These are phyloP conservation scores for Sapajus apella DNA, from an alignment of 2,113 vertebrate genomes.

Conservation along the genomic window DNA sequence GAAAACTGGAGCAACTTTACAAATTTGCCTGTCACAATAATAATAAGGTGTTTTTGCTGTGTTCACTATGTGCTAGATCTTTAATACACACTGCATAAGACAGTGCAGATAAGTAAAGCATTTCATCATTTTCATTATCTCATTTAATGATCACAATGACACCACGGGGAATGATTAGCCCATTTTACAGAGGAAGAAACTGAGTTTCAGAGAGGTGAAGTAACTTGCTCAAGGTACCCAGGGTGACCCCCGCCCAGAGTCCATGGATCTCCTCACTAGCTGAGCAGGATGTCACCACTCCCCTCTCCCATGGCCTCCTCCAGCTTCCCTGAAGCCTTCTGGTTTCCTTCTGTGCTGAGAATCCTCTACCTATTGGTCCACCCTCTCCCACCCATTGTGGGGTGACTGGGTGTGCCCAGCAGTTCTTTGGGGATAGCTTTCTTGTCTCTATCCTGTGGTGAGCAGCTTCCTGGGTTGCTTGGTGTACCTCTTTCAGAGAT, in stretches of 20 bases:
- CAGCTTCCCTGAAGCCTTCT: not conserved
- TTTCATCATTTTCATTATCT: not conserved
- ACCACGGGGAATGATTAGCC: not conserved
- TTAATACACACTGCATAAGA: not conserved
- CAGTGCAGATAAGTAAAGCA: not conserved
- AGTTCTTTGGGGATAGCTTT: not conserved
- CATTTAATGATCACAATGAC: not conserved
- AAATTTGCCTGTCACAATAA: not conserved
- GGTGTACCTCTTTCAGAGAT: not conserved
- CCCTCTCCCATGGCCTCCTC: not conserved
- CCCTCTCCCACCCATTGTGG: not conserved
- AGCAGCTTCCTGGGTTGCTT: not conserved
- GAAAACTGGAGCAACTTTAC: not conserved
- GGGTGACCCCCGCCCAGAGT: not conserved
- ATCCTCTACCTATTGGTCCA: not conserved
- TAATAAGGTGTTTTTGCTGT: not conserved
- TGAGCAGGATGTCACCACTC: not conserved
- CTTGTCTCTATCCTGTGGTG: not conserved
- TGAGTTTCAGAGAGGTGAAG: not conserved
- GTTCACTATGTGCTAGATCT: not conserved
- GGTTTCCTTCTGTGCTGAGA: not conserved
- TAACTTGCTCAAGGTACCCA: not conserved
- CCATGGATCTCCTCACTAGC: not conserved
- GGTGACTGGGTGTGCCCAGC: not conserved
- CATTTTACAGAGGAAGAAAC: not conserved